Conservation (phyloP, 1,140 invertebrate species). For the Gonioctena quinquepunctata region DNA sequence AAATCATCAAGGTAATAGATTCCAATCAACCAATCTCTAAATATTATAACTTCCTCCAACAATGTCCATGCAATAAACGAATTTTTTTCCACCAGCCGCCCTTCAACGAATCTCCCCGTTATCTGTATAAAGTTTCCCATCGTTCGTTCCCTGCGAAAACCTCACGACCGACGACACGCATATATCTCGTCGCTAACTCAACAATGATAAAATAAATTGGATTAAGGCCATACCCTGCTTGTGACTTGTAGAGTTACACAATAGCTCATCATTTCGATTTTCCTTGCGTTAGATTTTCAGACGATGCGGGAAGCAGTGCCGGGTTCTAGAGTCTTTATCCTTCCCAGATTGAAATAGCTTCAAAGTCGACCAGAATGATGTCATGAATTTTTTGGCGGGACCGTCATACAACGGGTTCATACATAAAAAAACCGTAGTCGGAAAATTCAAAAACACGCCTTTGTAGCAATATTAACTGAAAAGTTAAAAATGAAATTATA, state of each 20-base stretch:
- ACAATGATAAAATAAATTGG: slow-evolving; percentile 56
- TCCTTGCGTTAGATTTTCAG: slow-evolving; percentile 30
- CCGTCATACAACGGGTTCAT: too few relatives aligned
- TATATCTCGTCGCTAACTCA: slow-evolving; percentile 47
- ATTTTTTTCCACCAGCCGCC: background rate
- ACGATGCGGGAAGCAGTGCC: slow-evolving; percentile 22
- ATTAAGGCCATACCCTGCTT: slow-evolving; percentile 51
- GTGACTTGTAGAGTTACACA: slow-evolving; percentile 51
- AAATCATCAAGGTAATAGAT: too few relatives aligned
- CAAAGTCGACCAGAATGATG: background rate
- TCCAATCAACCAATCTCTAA: too few relatives aligned
- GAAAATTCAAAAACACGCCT: too few relatives aligned
- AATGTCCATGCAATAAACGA: too few relatives aligned
- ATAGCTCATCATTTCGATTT: slow-evolving; percentile 51
- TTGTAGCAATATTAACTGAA: too few relatives aligned
- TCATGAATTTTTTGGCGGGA: too few relatives aligned
- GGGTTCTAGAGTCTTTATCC: too few relatives aligned
- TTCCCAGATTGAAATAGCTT: background rate
- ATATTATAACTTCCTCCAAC: too few relatives aligned
- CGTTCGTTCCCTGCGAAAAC: slow-evolving; percentile 11
- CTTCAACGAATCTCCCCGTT: background rate
- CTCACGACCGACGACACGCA: slow-evolving; percentile 25
- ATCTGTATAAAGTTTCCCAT: background rate
- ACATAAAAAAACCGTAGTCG: too few relatives aligned
- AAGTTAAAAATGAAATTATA: too few relatives aligned